phyloP scores from a whole-genome alignment of 37 sponge, comb jelly and placozoan genomes.

The Aplysina aerophoba region DNA sequence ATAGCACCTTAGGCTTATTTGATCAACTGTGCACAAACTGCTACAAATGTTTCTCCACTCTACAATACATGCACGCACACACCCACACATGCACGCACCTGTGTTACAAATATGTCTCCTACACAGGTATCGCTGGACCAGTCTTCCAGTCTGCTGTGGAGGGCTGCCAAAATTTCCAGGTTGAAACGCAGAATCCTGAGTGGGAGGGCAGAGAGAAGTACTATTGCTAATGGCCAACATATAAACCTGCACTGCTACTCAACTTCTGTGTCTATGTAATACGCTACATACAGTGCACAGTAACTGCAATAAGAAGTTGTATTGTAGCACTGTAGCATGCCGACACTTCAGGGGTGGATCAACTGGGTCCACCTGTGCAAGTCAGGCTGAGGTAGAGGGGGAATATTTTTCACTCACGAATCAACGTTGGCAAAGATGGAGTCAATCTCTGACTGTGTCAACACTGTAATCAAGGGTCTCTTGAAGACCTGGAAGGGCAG shows the following conservation, averaged over 20 bases:
- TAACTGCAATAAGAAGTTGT: too few species aligned
- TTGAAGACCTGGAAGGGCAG: conserved; percentile 74
- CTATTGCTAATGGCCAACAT: not conserved
- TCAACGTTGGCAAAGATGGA: conserved; percentile 88
- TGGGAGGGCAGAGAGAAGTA: not conserved
- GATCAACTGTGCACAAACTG: too few species aligned
- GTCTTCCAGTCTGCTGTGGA: conserved; percentile 53
- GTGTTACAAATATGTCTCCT: conserved; percentile 80
- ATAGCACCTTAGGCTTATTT: too few species aligned
- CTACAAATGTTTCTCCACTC: not conserved
- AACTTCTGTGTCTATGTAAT: too few species aligned
- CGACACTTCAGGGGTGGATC: not conserved
- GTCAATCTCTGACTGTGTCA: conserved; percentile 62
- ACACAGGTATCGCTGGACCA: conserved; percentile 62
- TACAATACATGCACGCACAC: not conserved
- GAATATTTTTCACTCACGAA: conserved; percentile 61
- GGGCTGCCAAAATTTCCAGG: conserved; percentile 64
- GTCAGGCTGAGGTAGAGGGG: not conserved
- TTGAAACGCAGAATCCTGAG: conserved; percentile 74
- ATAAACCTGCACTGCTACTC: too few species aligned
- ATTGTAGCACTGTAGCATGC: not conserved
- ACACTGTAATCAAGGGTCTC: conserved; percentile 43
- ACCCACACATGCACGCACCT: conserved; percentile 32
- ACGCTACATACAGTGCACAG: too few species aligned
- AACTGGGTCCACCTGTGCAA: not conserved